Conservation (phyloP, 2,113 vertebrate species). For the Epinephelus moara region DNA sequence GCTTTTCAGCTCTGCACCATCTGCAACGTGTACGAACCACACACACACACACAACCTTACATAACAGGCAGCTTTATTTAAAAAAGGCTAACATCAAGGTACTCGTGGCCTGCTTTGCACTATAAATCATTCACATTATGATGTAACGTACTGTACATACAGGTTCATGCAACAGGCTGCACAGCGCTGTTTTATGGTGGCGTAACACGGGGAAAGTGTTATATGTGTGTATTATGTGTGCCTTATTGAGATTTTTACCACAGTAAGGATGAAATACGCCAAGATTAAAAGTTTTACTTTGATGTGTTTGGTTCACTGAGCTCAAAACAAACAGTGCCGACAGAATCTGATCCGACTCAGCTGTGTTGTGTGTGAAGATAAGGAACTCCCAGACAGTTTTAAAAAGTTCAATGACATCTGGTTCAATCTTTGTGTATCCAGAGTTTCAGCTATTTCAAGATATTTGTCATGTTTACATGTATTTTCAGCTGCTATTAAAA, state of each 20-base stretch:
- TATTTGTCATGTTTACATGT: conserved; percentile 49
- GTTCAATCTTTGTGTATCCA: neutral
- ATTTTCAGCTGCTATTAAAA: conserved; percentile 19
- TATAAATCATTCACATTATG: conserved; percentile 47
- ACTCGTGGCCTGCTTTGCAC: conserved; percentile 48
- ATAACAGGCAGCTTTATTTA: conserved; percentile 55
- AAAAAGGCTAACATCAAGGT: conserved; percentile 44
- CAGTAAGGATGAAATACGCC: conserved; percentile 45
- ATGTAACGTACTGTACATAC: conserved; percentile 50
- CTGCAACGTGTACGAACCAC: conserved; percentile 47
- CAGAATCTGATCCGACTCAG: conserved; percentile 5
- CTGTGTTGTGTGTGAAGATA: neutral
- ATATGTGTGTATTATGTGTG: conserved; percentile 59
- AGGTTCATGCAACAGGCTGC: conserved; percentile 12
- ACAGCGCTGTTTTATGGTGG: conserved; percentile 9
- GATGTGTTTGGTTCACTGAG: conserved; percentile 24
- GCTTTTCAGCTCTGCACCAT: conserved; percentile 60
- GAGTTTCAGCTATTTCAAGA: conserved; percentile 1
- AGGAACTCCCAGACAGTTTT: neutral
- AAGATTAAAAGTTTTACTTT: conserved; percentile 42
- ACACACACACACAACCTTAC: conserved; percentile 45
- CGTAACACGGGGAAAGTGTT: conserved; percentile 5
- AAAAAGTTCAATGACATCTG: neutral
- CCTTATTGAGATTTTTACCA: conserved; percentile 76
- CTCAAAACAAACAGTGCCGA: neutral